phyloP scores from a whole-genome alignment of 2,113 vertebrate genomes.

The Lipophrys pholis region DNA sequence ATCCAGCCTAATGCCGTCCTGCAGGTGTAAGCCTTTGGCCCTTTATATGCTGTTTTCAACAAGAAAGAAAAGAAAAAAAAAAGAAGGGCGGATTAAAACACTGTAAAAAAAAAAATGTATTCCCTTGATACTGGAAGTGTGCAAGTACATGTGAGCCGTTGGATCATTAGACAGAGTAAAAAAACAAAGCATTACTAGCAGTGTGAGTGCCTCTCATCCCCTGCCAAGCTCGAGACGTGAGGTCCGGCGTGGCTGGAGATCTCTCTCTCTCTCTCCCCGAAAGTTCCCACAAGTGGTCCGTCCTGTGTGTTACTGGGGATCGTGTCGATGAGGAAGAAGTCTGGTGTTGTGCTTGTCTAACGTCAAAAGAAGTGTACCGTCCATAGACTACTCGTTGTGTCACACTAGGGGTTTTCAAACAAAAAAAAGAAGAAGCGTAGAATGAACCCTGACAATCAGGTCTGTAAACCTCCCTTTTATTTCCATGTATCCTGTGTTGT shows the following conservation, averaged over 20 bases:
- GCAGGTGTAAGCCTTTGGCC: constrained; percentile 1
- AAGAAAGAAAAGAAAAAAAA: constrained; percentile 1
- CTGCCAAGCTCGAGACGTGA: constrained; percentile 35
- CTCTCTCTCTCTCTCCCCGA: too few relatives aligned
- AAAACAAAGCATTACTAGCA: neutral
- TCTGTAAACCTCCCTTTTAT: constrained; percentile 32
- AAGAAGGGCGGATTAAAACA: too few relatives aligned
- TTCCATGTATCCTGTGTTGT: constrained; percentile 35
- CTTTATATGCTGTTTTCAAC: constrained; percentile 1
- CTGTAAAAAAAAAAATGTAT: neutral
- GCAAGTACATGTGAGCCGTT: constrained; percentile 10
- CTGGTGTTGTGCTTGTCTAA: constrained; percentile 62
- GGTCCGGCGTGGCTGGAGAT: too few relatives aligned
- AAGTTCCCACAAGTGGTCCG: too few relatives aligned
- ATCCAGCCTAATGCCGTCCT: neutral
- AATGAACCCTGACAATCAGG: constrained; percentile 65
- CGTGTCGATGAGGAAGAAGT: constrained; percentile 22
- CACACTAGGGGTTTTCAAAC: constrained; percentile 33
- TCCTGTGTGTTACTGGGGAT: constrained; percentile 25
- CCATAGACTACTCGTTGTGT: constrained; percentile 47
- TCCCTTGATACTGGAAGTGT: constrained; percentile 17
- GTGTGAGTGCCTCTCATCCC: constrained; percentile 54
- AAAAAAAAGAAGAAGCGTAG: constrained; percentile 11
- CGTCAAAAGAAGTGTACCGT: constrained; percentile 55
- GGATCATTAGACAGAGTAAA: constrained; percentile 1